Evolutionary conservation across 92 coral and sea anemone genomes (phyloP), one percentile per base, ranked within the genome.

Genomic region (Siderastrea siderea): DNA sequence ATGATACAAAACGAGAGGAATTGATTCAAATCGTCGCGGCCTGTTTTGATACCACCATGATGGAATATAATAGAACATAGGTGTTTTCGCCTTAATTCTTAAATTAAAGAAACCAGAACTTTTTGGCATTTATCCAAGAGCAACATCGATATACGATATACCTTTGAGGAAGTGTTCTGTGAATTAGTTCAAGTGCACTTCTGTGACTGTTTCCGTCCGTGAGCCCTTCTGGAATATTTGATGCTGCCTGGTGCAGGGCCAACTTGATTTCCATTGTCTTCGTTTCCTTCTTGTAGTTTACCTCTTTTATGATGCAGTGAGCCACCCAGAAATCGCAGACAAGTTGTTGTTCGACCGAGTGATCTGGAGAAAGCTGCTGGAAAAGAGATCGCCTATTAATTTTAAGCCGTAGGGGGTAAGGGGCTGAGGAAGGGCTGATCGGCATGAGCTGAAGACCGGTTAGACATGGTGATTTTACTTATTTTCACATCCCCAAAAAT

Each of bases 161-260:
- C 98, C 98, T 93, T 71, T 91, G 92, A 60, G 98, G 98, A 47
- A 93, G 84, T 9, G 93, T 87, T 61, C 90, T 77, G 26, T 87
- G 80, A 47, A 95, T 93, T 64, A 95, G 59, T 26, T 95, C 90
- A 68, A 95, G 7, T 14, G 89, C 90, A 46, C 94, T 71, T 46
- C 61, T 68, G 68, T 43, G 75, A 19, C 16, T 26, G 9, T 11
- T 11, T 10, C 77, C 87, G 11, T 77, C 49, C 5, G 81, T 73
- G 1, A 93, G 87, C 12, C 55, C 71, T 0, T 57, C 74, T 11
- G 98, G 98, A 10, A 88, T 60, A 51, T 86, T 66, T 38, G 96
- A 93, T 13, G 93, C 67, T 76, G 81, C 44, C 73, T 93, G 95
- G 54, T 83, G 96, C 1, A 93, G 64, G 19, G 47, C 60, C 15